These are phyloP conservation scores for Drosophila nasuta DNA, from an alignment of 1,140 invertebrate genomes.

Conservation along the genomic window DNA sequence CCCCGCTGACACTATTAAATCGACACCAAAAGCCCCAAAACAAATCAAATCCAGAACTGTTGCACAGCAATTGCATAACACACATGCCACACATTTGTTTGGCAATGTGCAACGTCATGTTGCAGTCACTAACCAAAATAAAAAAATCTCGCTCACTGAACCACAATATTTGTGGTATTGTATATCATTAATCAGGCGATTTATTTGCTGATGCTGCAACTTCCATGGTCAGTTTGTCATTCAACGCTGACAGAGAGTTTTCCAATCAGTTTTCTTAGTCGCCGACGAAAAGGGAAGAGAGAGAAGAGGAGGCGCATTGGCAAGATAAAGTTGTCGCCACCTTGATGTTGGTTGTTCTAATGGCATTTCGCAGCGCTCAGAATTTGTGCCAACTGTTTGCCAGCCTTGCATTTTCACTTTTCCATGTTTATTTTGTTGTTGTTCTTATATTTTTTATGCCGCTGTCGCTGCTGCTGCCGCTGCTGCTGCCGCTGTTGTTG, in stretches of 20 bases:
- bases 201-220: slow-evolving; percentile 60
- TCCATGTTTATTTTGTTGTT: slow-evolving; percentile 42
- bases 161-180: neutral
- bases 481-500: neutral
- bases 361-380: slow-evolving; percentile 48
- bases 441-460: slow-evolving; percentile 7
- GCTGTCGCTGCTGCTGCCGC: no score
- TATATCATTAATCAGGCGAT: slow-evolving; percentile 59
- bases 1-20: slow-evolving; percentile 27
- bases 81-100: slow-evolving; percentile 14
- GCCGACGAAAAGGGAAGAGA: neutral
- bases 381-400: slow-evolving; percentile 52
- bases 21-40: slow-evolving; percentile 5
- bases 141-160: slow-evolving; percentile 14
- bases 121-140: slow-evolving; percentile 16
- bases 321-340: slow-evolving; percentile 10
- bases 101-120: slow-evolving; percentile 43
- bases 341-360: slow-evolving; percentile 41
- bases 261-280: slow-evolving; percentile 57
- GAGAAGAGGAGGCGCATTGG: neutral
- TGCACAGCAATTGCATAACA: slow-evolving; percentile 28
- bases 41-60: neutral
- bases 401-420: slow-evolving; percentile 67
- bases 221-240: slow-evolving; percentile 43
- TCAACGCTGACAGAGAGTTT: slow-evolving; percentile 42